phyloP scores from a whole-genome alignment of 2,797 vertebrate species.

The Passerculus sandwichensis region DNA sequence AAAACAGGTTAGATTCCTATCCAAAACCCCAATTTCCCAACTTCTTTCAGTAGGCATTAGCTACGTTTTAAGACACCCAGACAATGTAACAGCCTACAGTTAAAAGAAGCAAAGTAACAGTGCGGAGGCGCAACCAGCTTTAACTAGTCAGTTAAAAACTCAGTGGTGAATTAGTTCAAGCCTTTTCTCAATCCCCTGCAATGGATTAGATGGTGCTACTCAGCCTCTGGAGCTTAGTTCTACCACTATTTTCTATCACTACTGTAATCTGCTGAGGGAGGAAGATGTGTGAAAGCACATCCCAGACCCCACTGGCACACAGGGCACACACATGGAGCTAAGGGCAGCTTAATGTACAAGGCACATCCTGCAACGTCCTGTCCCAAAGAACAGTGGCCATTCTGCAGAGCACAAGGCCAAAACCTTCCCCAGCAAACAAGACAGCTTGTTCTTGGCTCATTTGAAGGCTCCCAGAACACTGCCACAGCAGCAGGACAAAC shows the following conservation, averaged over 20 bases:
- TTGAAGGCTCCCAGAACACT: not conserved
- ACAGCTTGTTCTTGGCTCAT: not conserved
- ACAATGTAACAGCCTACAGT: constrained; percentile 47
- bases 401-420: not conserved
- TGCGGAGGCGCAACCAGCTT: not conserved
- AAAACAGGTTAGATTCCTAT: constrained; percentile 63
- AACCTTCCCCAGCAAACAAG: not conserved
- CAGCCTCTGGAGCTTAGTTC: not conserved
- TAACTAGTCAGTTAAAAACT: constrained; percentile 13
- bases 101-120: constrained; percentile 58
- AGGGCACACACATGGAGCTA: not conserved
- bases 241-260: not conserved
- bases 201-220: not conserved
- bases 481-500: constrained; percentile 11
- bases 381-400: not conserved
- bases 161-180: constrained; percentile 6
- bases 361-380: not conserved
- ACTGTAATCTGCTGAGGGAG: not conserved
- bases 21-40: not conserved
- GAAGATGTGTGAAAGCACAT: not conserved
- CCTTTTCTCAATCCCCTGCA: not conserved
- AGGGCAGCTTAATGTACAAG: not conserved
- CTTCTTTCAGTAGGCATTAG: not conserved
- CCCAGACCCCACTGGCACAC: not conserved
- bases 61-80: constrained; percentile 21